Conservation (phyloP, 2,888 invertebrate species). For the Drosophila lacicola region DNA sequence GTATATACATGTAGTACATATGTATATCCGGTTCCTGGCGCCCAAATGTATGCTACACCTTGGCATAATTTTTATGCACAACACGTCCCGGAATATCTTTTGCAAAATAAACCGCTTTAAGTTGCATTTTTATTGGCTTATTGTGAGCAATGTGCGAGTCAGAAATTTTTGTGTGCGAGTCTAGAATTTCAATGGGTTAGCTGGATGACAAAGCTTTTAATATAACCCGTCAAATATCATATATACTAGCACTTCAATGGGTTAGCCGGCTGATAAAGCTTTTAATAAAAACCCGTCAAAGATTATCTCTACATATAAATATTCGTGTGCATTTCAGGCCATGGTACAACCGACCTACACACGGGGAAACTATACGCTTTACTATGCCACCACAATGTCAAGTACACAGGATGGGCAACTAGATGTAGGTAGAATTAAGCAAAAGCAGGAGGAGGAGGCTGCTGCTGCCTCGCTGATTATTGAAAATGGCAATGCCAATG, state of each 20-base stretch:
- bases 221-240: conserved; percentile 34
- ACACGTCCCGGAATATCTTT: conserved; percentile 68
- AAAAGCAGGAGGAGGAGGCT: conserved; percentile 39
- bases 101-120: conserved; percentile 71
- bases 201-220: conserved; percentile 47
- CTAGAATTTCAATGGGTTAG: conserved; percentile 61
- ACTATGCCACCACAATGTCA: conserved; percentile 82
- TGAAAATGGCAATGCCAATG: conserved; percentile 20
- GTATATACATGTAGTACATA: neutral
- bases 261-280: conserved; percentile 38
- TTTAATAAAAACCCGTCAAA: conserved; percentile 38
- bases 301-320: conserved; percentile 14
- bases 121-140: conserved; percentile 79
- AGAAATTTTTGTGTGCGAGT: conserved; percentile 48
- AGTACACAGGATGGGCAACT: conserved; percentile 84
- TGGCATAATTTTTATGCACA: conserved; percentile 66
- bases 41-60: conserved; percentile 64
- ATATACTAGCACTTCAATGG: conserved; percentile 47
- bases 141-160: conserved; percentile 62
- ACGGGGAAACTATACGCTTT: conserved; percentile 85
- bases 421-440: conserved; percentile 68
- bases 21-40: conserved; percentile 9
- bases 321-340: conserved; percentile 65
- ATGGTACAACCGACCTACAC: conserved; percentile 81
- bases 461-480: conserved; percentile 19